Evolutionary conservation across 2,113 vertebrate genomes (phyloP).

Genomic region (Chionis minor): DNA sequence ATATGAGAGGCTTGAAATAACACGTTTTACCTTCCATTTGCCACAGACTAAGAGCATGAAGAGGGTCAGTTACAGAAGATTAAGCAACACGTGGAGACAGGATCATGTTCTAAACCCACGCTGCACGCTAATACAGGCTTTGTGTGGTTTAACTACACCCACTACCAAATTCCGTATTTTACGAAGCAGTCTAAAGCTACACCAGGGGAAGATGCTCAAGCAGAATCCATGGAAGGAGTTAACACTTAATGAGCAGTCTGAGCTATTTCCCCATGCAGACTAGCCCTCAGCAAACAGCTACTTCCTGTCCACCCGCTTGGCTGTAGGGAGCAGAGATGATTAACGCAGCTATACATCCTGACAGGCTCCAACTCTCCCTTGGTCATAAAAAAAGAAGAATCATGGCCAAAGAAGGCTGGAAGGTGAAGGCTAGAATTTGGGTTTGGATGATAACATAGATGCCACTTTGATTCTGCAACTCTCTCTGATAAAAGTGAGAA

Average conservation of each 20-base stretch:
- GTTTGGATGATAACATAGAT: conserved; percentile 24
- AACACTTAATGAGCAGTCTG: not conserved
- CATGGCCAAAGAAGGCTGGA: conserved; percentile 9
- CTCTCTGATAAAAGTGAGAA: conserved; percentile 1
- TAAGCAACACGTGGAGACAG: not conserved
- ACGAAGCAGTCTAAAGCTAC: not conserved
- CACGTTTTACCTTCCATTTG: not conserved
- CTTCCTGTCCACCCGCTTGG: conserved; percentile 13
- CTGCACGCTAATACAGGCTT: not conserved
- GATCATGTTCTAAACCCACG: not conserved
- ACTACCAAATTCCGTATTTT: not conserved
- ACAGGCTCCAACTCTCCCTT: not conserved
- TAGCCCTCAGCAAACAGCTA: conserved; percentile 36
- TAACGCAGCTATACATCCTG: conserved; percentile 29
- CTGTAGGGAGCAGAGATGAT: conserved; percentile 6
- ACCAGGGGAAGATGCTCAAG: not conserved
- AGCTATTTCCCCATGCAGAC: not conserved
- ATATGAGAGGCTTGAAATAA: not conserved
- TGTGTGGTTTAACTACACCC: not conserved
- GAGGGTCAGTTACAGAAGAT: conserved; percentile 1
- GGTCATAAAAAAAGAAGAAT: not conserved
- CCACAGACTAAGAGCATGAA: not conserved
- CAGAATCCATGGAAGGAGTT: conserved; percentile 10
- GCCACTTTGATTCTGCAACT: conserved; percentile 7
- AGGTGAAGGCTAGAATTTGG: not conserved